phyloP scores from a whole-genome alignment of 2,888 invertebrate genomes.

The Tipula lateralis region DNA sequence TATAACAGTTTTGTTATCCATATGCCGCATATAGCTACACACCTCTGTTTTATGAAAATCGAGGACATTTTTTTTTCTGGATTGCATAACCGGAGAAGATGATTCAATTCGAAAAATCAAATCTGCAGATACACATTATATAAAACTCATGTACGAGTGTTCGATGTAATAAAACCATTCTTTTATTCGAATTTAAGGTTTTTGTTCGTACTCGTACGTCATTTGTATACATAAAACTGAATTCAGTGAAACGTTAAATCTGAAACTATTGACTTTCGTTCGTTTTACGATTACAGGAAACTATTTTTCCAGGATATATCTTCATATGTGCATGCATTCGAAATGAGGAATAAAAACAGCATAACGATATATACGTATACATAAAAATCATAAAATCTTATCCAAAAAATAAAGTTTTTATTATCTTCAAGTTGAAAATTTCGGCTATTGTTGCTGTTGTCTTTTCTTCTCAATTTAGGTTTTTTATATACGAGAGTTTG shows the following conservation, averaged over 20 bases:
- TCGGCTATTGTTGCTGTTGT: not conserved
- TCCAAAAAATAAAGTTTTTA: not conserved
- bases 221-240: not conserved
- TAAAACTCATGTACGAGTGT: not conserved
- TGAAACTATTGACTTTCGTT: constrained; percentile 6
- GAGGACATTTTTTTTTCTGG: too few species aligned
- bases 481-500: not conserved
- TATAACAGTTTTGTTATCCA: not conserved
- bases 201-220: not conserved
- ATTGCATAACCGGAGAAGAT: not conserved
- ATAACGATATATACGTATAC: not conserved
- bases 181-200: constrained; percentile 4
- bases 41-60: not conserved
- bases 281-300: constrained; percentile 24
- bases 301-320: constrained; percentile 15
- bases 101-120: not conserved
- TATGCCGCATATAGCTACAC: not conserved
- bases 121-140: not conserved
- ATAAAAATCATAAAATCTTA: constrained; percentile 6
- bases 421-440: not conserved
- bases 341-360: not conserved
- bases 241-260: constrained; percentile 9
- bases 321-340: not conserved
- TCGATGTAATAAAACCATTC: not conserved
- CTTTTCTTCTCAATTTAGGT: not conserved